Base-by-base conservation (phyloP, 2,888 invertebrate genomes). In the Embidobia sp. region DNA sequence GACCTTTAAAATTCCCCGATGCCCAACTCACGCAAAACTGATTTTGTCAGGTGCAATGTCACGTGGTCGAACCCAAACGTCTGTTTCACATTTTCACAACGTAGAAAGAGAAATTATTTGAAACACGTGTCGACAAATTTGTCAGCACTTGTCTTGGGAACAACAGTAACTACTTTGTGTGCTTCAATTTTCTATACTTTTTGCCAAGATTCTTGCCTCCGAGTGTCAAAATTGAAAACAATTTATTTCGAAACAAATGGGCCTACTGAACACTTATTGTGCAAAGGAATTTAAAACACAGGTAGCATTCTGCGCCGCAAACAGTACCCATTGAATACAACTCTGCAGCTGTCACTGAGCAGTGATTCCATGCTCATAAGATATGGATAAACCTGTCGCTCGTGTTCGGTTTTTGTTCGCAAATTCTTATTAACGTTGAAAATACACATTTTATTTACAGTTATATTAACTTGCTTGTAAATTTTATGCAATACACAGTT, bases 281-380 rank as follows among this genome's bases (percentile, higher is more conserved):
- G 22, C 22, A 13, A 35, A 51, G 35, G 51, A 51, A 51, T 48
- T n/a, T 16, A n/a, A 48, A 15, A 19, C 29, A 29, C 35, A 51
- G 22, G 33, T 35, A 51, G 33, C 35, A 19, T 31, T 29, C 3
- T 19, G 8, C 35, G 26, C 8, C 13, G 6, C 29, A 27, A 11
- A 31, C 48, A 16, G 10, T 16, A 0, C 8, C 3, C 2, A 22
- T 19, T 7, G 4, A 22, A 51, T 8, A 18, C 51, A 49, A 49
- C 13, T 51, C 22, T 33, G 13, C 33, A 51, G 31, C 31, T 49
- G 33, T 35, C 35, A 22, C 10, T 51, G 10, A 35, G 22, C 29
- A 8, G 13, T 22, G 33, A 51, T 35, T 51, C 29, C 35, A 8
- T 35, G 51, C 22, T 13, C 13, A 7, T 35, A 13, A 51, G 8